A percentile compares a stretch with the other conserved stretches of the same genome.
Conservation (phyloP, 1,140 invertebrate genomes). For the Drosophila athabasca region DNA sequence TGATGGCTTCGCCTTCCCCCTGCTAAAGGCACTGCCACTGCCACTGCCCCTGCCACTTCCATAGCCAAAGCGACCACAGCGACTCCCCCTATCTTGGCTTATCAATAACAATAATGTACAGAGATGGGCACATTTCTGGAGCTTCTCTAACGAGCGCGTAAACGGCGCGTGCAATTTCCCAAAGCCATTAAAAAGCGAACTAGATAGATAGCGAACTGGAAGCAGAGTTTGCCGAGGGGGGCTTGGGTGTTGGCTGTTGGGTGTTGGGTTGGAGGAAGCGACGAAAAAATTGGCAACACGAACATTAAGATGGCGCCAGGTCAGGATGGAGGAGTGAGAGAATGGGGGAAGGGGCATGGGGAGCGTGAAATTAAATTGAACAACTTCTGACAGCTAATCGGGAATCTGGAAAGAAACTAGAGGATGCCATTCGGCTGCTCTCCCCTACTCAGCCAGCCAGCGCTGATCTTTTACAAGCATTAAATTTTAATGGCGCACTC, state of each 20-base stretch:
- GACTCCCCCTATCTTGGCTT: conserved; percentile 25
- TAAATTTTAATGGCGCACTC: conserved; percentile 80
- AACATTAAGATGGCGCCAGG: conserved; percentile 59
- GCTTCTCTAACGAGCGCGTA: conserved; percentile 75
- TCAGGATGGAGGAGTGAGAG: neutral
- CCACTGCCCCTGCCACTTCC: neutral
- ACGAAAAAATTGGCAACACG: conserved; percentile 72
- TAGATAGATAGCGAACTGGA: conserved; percentile 26
- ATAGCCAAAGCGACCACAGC: neutral
- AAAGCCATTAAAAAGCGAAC: conserved; percentile 73
- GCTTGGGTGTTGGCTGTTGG: no score
- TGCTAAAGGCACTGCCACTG: neutral
- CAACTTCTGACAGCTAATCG: conserved; percentile 81
- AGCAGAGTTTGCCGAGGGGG: neutral
- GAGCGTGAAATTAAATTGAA: conserved; percentile 77
- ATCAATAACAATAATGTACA: conserved; percentile 76
- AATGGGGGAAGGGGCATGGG: neutral
- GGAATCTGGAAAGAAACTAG: conserved; percentile 29
- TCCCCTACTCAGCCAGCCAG: no score
- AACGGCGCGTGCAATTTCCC: conserved; percentile 80
- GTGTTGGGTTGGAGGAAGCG: neutral
- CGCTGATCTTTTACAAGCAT: conserved; percentile 73
- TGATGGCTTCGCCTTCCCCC: conserved; percentile 27
- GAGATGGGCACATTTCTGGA: conserved; percentile 45
- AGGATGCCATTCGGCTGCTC: neutral